Percentiles rank a stretch among this genome's conserved stretches.
These are phyloP conservation scores for Trigoniulus corallinus DNA, from an alignment of 1,140 invertebrate genomes.

Conservation along the genomic window DNA sequence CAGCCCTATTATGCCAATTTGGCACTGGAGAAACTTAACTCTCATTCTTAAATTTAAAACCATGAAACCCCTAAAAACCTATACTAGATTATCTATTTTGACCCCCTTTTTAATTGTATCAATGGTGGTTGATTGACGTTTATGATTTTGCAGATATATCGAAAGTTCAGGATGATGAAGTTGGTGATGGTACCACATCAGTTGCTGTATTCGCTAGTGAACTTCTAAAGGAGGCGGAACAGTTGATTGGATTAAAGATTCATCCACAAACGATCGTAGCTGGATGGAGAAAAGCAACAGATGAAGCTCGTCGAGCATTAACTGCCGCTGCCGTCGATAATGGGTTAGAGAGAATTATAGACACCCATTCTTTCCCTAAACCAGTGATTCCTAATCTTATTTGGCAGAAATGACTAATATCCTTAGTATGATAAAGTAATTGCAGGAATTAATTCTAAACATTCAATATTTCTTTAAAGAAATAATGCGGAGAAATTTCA, in stretches of 20 bases:
- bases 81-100: too few species aligned
- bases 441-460: not conserved
- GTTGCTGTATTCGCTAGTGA: constrained; percentile 95
- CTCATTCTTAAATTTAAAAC: too few species aligned
- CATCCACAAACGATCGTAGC: constrained; percentile 96
- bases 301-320: constrained; percentile 66
- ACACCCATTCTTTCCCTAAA: not conserved
- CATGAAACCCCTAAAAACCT: too few species aligned
- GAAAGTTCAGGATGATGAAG: constrained; percentile 97
- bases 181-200: constrained; percentile 98
- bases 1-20: too few species aligned
- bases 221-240: constrained; percentile 86
- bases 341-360: constrained; percentile 24
- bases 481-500: constrained; percentile 58
- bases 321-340: constrained; percentile 60
- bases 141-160: constrained; percentile 60
- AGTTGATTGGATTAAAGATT: constrained; percentile 80
- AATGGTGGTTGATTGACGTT: too few species aligned
- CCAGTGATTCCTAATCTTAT: constrained; percentile 2
- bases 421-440: too few species aligned
- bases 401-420: too few species aligned
- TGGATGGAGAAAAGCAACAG: constrained; percentile 79
- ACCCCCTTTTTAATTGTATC: too few species aligned
- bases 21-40: too few species aligned
- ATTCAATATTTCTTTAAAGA: constrained; percentile 26